Percentiles rank a stretch among this genome's conserved stretches.
Conservation (phyloP, 2,113 vertebrate species). For the Mellivora capensis region DNA sequence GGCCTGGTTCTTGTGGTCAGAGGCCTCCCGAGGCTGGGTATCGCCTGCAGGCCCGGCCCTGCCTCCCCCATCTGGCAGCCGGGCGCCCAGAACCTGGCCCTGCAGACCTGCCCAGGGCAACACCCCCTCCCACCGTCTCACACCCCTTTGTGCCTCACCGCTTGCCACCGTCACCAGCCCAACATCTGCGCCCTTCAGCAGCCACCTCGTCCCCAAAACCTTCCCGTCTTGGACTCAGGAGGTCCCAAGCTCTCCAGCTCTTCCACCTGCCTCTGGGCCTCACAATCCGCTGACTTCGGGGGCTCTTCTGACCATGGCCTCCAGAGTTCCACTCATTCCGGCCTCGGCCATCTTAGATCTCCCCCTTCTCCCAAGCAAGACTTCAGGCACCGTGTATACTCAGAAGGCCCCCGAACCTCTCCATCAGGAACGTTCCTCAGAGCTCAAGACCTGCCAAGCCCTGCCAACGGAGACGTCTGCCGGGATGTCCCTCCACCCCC, state of each 20-base stretch:
- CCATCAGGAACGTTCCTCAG: background rate
- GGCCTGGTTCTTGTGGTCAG: background rate
- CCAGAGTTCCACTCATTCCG: background rate
- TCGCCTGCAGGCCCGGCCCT: background rate
- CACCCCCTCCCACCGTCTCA: background rate
- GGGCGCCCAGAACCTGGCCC: background rate
- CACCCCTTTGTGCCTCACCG: background rate
- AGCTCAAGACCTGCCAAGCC: background rate
- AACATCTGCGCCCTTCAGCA: background rate
- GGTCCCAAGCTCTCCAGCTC: background rate
- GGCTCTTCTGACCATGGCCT: background rate
- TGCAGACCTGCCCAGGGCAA: too few species aligned
- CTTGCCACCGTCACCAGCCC: background rate
- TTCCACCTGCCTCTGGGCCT: background rate
- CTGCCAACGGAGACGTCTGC: background rate
- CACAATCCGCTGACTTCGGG: background rate
- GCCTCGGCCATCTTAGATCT: background rate
- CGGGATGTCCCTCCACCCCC: background rate
- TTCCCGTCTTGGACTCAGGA: background rate
- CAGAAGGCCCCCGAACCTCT: background rate
- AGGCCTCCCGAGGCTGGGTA: background rate
- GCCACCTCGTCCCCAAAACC: background rate
- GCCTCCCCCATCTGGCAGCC: background rate
- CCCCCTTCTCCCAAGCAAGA: background rate
- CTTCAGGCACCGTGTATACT: background rate